A percentile compares a stretch with the other conserved stretches of the same genome.
Conservation (phyloP, 2,113 vertebrate genomes). For the Rynchops niger region DNA sequence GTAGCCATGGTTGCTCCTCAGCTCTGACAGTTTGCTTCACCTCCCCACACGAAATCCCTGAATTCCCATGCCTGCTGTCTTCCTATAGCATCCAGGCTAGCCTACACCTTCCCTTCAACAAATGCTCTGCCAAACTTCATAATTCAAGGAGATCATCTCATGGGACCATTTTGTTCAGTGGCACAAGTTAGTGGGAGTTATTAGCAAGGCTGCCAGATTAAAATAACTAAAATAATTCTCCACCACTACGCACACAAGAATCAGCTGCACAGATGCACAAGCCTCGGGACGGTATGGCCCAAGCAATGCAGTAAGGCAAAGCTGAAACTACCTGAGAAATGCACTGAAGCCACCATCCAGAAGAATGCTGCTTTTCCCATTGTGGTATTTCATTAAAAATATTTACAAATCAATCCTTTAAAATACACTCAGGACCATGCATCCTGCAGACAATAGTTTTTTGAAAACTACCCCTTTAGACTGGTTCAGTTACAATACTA, state of each 20-base stretch:
- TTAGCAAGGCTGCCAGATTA: neutral
- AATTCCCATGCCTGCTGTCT: neutral
- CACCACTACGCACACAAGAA: rapidly evolving
- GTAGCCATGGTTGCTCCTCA: neutral
- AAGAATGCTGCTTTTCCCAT: neutral
- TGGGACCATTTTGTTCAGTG: neutral
- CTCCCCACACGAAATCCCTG: neutral
- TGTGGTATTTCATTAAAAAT: neutral
- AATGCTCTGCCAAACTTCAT: neutral
- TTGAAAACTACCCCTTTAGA: neutral
- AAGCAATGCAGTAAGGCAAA: neutral
- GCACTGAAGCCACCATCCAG: neutral
- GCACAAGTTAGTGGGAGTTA: neutral
- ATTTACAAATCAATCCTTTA: neutral
- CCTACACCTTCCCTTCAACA: neutral
- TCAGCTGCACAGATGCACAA: neutral
- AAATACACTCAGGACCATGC: neutral
- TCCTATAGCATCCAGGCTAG: neutral
- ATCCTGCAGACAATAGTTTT: neutral
- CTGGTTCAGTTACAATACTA: neutral
- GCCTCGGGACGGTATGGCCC: neutral
- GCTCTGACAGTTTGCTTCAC: neutral
- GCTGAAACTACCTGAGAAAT: neutral
- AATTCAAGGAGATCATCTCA: neutral
- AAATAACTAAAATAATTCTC: neutral